Conservation (phyloP, 2,113 vertebrate species). For the Arvicanthis niloticus region DNA sequence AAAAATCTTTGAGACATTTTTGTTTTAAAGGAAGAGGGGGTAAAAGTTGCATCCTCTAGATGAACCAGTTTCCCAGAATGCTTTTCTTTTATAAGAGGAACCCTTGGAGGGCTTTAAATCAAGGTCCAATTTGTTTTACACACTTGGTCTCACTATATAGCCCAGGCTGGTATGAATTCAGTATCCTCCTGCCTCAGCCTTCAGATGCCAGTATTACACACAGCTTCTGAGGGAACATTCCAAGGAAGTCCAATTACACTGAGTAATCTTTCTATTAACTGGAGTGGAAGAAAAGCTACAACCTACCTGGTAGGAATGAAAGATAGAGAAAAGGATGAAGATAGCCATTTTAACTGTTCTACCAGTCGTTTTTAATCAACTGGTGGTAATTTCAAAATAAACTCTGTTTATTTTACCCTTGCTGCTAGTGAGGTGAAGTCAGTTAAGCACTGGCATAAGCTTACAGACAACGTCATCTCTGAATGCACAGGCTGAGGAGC, state of each 20-base stretch:
- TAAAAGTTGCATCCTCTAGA: constrained; percentile 32
- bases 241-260: constrained; percentile 21
- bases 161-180: not conserved
- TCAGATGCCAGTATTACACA: not conserved
- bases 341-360: constrained; percentile 45
- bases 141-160: not conserved
- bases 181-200: not conserved
- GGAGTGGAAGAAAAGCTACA: not conserved
- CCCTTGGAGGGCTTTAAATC: constrained; percentile 7
- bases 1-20: constrained; percentile 52
- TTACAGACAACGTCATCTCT: constrained; percentile 22
- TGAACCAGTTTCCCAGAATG: not conserved
- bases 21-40: not conserved
- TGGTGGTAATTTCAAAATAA: constrained; percentile 15
- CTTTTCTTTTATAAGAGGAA: constrained; percentile 31
- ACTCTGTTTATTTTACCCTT: not conserved
- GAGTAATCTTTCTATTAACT: constrained; percentile 18
- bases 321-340: not conserved
- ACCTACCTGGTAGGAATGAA: not conserved
- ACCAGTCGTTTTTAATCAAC: constrained; percentile 13
- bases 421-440: constrained; percentile 37
- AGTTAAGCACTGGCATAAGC: not conserved
- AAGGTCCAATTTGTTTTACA: not conserved
- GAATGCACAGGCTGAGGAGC: not conserved
- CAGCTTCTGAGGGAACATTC: not conserved